Conservation (phyloP, 2,113 vertebrate genomes). For the Otolemur garnettii region DNA sequence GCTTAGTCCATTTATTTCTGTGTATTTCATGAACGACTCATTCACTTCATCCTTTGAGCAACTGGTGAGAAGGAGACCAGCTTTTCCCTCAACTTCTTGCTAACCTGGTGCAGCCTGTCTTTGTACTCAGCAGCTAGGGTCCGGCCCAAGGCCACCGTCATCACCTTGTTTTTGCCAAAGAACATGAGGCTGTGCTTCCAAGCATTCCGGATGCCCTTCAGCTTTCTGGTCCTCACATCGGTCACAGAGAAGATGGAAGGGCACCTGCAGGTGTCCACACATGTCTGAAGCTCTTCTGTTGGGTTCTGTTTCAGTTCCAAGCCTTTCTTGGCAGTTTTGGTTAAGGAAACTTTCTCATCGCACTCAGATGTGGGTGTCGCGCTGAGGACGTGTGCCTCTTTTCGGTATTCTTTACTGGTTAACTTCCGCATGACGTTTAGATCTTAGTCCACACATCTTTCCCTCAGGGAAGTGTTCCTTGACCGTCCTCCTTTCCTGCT, state of each 20-base stretch:
- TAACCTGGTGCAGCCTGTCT: conserved; percentile 97
- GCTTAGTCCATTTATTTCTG: conserved; percentile 92
- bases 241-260: conserved; percentile 96
- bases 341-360: conserved; percentile 90
- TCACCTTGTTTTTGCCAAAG: conserved; percentile 99
- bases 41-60: conserved; percentile 95
- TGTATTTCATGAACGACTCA: conserved; percentile 95
- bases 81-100: conserved; percentile 94
- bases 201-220: conserved; percentile 95
- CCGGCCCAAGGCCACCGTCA: conserved; percentile 95
- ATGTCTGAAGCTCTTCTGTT: conserved; percentile 96
- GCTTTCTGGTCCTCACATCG: conserved; percentile 97
- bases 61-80: conserved; percentile 96
- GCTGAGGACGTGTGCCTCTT: no score
- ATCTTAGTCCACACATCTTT: background rate
- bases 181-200: conserved; percentile 99
- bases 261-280: conserved; percentile 96
- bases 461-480: background rate
- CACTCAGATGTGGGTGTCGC: no score
- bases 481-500: background rate
- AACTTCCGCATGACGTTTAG: background rate
- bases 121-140: conserved; percentile 94
- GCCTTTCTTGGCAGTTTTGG: conserved; percentile 95
- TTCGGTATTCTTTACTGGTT: background rate
- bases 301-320: conserved; percentile 93